Evolutionary conservation across 2,888 invertebrate genomes (phyloP), one percentile per base, ranked within the genome.

Genomic region (Hydrotaea cyrtoneurina): DNA sequence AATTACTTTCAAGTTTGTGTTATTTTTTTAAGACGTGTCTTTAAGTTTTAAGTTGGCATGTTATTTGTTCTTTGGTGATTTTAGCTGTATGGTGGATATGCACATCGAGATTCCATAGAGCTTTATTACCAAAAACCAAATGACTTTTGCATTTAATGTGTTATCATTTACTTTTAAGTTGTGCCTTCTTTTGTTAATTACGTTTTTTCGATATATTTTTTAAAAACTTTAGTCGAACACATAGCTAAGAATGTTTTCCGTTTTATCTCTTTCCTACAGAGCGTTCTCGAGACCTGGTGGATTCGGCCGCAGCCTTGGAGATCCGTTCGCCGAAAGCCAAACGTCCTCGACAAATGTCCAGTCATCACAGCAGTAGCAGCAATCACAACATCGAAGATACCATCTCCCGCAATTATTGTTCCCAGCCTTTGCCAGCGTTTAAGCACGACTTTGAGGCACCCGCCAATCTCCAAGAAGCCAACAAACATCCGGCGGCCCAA

Each of bases 81-180:
- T 94, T 95, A 94, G 95, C 95, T 95, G 94, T 95, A 95, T 95
- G 95, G 91, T 92, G 94, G 82, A 5, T 82, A 46, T 77, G 50
- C 19, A 46, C 36, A 64, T 77, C 76, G 85, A 82, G 88, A 90
- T 91, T 92, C 94, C 95, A 95, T 95, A 95, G 94, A 95, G 95
- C 95, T 95, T 94, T 94, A 94, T 94, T 94, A 95, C 95, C 95
- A 94, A 95, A 95, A 95, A 93, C 92, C 93, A 93, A 93, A 94
- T 92, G 92, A 90, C 91, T 92, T 89, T 89, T 89, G 89, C 90
- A n/a, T 87, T 86, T 85, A 87, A 66, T 82, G 78, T 86, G 82
- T 79, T 78, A 84, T 88, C 87, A 82, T 89, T 89, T 55, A 77
- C 36, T 80, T 79, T 86, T 88, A 78, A 71, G 55, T 85, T 86